These are phyloP conservation scores for Idaea aversata DNA, from an alignment of 2,888 invertebrate genomes.

Conservation along the genomic window DNA sequence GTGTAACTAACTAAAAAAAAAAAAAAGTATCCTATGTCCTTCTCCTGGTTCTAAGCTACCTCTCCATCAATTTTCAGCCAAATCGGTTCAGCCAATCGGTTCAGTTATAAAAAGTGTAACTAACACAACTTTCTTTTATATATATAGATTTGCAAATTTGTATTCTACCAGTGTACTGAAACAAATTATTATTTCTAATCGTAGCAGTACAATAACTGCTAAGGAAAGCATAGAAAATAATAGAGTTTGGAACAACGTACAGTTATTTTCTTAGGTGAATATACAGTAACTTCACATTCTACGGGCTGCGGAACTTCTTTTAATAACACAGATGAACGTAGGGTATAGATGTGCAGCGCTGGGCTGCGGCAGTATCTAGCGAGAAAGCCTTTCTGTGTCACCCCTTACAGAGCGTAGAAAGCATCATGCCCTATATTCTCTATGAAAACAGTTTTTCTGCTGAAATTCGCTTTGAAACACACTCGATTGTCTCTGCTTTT, in stretches of 20 bases:
- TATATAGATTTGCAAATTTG: not conserved
- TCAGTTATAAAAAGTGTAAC: too few relatives aligned
- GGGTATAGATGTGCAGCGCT: conserved; percentile 25
- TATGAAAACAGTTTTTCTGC: conserved; percentile 60
- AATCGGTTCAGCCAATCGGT: too few relatives aligned
- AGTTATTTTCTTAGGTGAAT: conserved; percentile 22
- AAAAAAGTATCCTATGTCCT: too few relatives aligned
- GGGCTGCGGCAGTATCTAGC: conserved; percentile 43
- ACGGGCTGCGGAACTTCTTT: conserved; percentile 36
- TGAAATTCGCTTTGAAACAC: conserved; percentile 39
- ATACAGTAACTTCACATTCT: conserved; percentile 8
- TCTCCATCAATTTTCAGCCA: too few relatives aligned
- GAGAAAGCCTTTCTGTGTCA: conserved; percentile 72
- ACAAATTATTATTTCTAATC: too few relatives aligned
- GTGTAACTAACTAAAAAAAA: too few relatives aligned
- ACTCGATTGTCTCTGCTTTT: conserved; percentile 9
- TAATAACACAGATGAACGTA: conserved; percentile 52
- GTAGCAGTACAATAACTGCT: not conserved
- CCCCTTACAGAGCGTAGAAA: conserved; percentile 47
- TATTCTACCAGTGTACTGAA: not conserved
- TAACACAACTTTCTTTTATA: too few relatives aligned
- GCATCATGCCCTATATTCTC: conserved; percentile 65
- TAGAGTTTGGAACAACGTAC: not conserved
- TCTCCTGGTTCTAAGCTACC: too few relatives aligned
- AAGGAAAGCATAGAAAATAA: not conserved